phyloP scores from a whole-genome alignment of 2,888 invertebrate genomes.

The Synergus umbraculus region DNA sequence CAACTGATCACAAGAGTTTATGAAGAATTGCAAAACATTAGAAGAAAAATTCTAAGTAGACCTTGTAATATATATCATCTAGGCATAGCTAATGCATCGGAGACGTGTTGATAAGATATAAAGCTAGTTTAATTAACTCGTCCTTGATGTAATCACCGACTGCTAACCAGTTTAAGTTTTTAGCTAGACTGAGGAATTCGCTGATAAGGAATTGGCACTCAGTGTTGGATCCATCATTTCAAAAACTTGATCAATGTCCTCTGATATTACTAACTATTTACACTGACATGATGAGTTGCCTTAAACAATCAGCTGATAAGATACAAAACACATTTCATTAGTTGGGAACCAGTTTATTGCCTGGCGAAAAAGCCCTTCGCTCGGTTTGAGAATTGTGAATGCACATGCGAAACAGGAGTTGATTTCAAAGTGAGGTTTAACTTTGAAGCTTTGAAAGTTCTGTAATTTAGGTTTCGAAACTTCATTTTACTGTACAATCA shows the following conservation, averaged over 20 bases:
- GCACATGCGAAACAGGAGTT: not conserved
- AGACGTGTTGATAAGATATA: slow-evolving; percentile 26
- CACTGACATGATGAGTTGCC: slow-evolving; percentile 20
- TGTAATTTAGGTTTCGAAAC: not conserved
- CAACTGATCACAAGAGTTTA: too few relatives aligned
- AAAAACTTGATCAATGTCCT: slow-evolving; percentile 31
- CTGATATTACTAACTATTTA: slow-evolving; percentile 32
- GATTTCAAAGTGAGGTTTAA: not conserved
- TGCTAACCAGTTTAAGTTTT: slow-evolving; percentile 34
- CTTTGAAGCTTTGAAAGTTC: not conserved
- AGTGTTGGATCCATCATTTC: slow-evolving; percentile 11
- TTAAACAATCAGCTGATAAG: slow-evolving; percentile 31
- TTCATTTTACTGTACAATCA: slow-evolving; percentile 9
- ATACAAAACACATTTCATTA: slow-evolving; percentile 1
- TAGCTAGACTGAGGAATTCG: slow-evolving; percentile 25
- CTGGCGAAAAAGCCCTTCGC: not conserved
- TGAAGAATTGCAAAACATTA: too few relatives aligned
- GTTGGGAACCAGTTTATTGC: slow-evolving; percentile 9
- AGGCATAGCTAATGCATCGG: not conserved
- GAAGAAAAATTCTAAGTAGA: not conserved
- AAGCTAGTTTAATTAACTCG: slow-evolving; percentile 41
- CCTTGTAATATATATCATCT: not conserved
- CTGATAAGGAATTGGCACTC: slow-evolving; percentile 24
- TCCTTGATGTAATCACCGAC: slow-evolving; percentile 34
- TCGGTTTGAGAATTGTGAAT: not conserved